These are phyloP conservation scores for Calliopum simillimum DNA, from an alignment of 2,888 invertebrate genomes.

Conservation along the genomic window DNA sequence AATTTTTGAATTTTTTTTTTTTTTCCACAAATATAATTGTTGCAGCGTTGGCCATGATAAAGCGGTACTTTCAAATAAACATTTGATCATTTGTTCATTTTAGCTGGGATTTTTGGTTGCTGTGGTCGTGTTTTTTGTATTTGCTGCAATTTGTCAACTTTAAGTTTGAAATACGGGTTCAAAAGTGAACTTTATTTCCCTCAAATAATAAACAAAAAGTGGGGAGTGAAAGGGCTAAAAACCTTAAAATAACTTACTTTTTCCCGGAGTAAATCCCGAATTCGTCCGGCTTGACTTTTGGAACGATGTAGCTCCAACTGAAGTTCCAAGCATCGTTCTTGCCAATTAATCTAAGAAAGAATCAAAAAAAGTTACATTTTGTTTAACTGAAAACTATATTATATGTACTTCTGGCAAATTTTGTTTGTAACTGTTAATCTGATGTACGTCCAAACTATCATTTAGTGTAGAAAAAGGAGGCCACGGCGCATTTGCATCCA, in stretches of 20 bases:
- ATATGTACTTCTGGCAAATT: slow-evolving; percentile 63
- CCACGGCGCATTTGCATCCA: slow-evolving; percentile 66
- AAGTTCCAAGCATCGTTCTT: slow-evolving; percentile 86
- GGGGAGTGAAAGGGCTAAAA: not conserved
- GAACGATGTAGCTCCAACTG: slow-evolving; percentile 88
- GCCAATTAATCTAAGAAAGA: slow-evolving; percentile 78
- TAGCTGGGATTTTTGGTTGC: too few species aligned
- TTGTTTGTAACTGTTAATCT: slow-evolving; percentile 67
- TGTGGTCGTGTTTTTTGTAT: not conserved
- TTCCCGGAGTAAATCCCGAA: slow-evolving; percentile 88
- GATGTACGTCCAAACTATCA: slow-evolving; percentile 65
- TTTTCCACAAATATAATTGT: too few species aligned
- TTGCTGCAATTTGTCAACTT: not conserved
- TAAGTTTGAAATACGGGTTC: too few species aligned
- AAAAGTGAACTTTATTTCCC: too few species aligned
- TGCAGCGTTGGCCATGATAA: too few species aligned
- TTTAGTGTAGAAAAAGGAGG: slow-evolving; percentile 63
- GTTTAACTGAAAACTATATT: not conserved
- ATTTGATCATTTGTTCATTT: too few species aligned
- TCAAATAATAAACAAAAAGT: not conserved
- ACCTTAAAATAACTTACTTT: slow-evolving; percentile 74
- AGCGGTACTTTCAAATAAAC: too few species aligned
- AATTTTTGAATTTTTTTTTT: too few species aligned
- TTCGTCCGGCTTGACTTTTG: slow-evolving; percentile 86
- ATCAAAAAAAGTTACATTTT: not conserved